Base-by-base conservation (phyloP, 2,888 invertebrate genomes). In the Ernsta delagoae region DNA sequence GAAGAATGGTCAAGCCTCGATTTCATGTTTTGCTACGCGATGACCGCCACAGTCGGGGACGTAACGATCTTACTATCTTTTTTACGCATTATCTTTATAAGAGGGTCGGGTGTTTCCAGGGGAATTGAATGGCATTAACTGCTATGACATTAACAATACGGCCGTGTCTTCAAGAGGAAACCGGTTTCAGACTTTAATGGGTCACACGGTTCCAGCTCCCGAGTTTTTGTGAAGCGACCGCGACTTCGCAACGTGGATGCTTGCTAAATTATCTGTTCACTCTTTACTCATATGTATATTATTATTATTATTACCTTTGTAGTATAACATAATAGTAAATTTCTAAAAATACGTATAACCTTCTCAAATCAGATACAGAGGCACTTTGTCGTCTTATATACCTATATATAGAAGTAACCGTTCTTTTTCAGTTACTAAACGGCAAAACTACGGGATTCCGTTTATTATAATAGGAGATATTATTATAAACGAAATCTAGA, bases 181-280 rank as follows among this genome's bases (percentile, higher is more conserved):
- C 93, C 93, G 93, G 93, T 93, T 92, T 84, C 83, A 84, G 83
- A 80, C 78, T 86, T 90, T 92, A 92, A 93, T 92, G 92, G 93
- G 92, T 93, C 92, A 92, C 93, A 93, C 93, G 92, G 92, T 92
- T 89, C 83, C 86, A 86, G 83, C 85, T 86, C 86, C 88, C 84
- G 83, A 83, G 83, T 89, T 89, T 88, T 89, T 89, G 85, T 87
- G 79, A 80, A 82, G 80, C 80, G 78, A 83, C 83, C 82, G 84
- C 84, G 82, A 83, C 73, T 73, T 73, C 66, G 73, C 74, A 65
- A 67, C 67, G 56, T 36, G 64, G 48, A 69, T 62, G 56, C 68
- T 69, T 53, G 68, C 68, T 59, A 63, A 69, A 69, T 63, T 62
- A 61, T 63, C 48, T 57, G 62, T 57, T 69, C 66, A 70, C 65